Percentiles rank a stretch among this genome's conserved stretches.
phyloP scores from a whole-genome alignment of 2,113 vertebrate species.

The Hiodon alosoides region DNA sequence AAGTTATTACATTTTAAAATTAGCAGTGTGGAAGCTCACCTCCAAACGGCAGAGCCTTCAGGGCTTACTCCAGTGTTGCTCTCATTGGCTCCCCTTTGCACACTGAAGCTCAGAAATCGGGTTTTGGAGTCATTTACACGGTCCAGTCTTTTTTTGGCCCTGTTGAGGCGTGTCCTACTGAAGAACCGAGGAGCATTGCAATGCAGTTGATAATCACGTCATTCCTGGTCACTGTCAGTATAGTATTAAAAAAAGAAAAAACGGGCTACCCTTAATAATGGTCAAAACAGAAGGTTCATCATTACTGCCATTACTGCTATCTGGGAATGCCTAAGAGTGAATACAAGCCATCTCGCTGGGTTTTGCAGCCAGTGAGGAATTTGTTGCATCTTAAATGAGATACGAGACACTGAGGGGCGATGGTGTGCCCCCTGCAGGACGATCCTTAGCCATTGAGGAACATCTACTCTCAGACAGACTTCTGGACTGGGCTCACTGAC shows the following conservation, averaged over 20 bases:
- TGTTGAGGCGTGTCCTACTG: constrained; percentile 32
- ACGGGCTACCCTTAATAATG: constrained; percentile 11
- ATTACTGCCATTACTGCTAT: constrained; percentile 10
- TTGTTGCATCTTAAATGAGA: not conserved
- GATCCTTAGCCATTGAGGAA: not conserved
- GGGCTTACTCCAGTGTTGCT: constrained; percentile 28
- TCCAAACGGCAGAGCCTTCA: not conserved
- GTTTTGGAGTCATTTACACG: constrained; percentile 22
- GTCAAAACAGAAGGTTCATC: constrained; percentile 3
- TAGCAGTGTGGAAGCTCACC: not conserved
- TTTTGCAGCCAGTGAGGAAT: not conserved
- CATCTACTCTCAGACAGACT: not conserved
- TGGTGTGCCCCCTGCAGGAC: not conserved
- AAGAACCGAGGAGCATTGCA: constrained; percentile 39
- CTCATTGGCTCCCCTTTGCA: constrained; percentile 49
- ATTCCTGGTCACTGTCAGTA: constrained; percentile 25
- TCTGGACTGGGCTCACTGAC: constrained; percentile 3
- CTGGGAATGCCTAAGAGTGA: not conserved
- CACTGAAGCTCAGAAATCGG: constrained; percentile 45
- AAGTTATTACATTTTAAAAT: too few species aligned
- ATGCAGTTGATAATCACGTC: constrained; percentile 65
- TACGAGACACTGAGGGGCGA: not conserved
- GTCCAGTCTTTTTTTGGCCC: constrained; percentile 19
- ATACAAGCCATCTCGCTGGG: constrained; percentile 21
- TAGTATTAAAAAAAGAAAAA: constrained; percentile 20